These are phyloP conservation scores for Miopithecus talapoin DNA, from an alignment of 2,797 vertebrate species.

Conservation along the genomic window DNA sequence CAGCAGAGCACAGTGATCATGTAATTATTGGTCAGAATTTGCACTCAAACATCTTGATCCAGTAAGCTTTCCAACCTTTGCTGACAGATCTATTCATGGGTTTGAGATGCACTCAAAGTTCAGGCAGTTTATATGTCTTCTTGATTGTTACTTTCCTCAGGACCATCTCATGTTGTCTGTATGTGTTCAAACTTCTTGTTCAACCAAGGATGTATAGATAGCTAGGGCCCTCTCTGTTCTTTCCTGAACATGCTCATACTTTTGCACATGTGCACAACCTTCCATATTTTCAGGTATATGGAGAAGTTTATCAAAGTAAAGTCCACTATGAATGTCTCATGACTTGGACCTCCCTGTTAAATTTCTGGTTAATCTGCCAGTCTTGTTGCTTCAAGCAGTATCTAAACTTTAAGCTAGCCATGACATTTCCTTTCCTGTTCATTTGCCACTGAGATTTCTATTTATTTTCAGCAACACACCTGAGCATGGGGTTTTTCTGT, in stretches of 20 bases:
- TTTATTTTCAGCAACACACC: not conserved
- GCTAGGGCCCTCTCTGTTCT: not conserved
- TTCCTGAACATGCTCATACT: not conserved
- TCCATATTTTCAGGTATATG: not conserved
- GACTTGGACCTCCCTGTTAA: no score
- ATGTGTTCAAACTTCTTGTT: not conserved
- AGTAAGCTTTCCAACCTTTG: no score
- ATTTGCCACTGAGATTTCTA: not conserved
- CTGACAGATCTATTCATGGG: not conserved
- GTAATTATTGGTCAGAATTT: not conserved
- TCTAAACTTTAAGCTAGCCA: not conserved
- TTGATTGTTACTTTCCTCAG: not conserved
- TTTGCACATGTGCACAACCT: not conserved
- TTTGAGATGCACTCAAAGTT: not conserved
- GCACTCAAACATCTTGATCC: rapidly evolving
- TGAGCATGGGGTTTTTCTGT: not conserved
- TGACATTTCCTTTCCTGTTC: not conserved
- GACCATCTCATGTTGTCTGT: not conserved
- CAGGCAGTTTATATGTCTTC: not conserved
- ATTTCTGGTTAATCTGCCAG: not conserved
- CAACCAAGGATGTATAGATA: not conserved
- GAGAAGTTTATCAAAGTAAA: not conserved
- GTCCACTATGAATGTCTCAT: not conserved
- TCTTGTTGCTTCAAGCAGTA: not conserved
- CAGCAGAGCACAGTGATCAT: not conserved